Evolutionary conservation across 2,113 vertebrate genomes (phyloP), one percentile per base, ranked within the genome.

Genomic region (Ciconia stormi): DNA sequence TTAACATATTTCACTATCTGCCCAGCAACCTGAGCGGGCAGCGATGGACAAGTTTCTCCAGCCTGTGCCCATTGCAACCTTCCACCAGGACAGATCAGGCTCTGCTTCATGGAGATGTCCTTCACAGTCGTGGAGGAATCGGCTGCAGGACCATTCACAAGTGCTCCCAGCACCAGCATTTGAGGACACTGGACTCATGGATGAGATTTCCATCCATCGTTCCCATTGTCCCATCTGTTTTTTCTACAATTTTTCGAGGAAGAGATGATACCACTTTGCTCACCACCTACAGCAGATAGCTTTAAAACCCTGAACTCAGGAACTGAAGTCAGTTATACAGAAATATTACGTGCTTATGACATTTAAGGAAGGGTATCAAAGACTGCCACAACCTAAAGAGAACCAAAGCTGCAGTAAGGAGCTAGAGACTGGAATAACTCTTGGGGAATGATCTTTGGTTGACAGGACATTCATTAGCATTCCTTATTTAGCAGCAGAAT

Each of bases 401-500:
- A 89, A 42, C 30, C 62, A 81, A 72, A 93, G 58, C 67, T 36
- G 53, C 1, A 1, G 23, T 7, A 42, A 90, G 80, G 44, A 94
- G 42, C 79, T 10, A 23, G 26, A 86, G 83, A 36, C 61, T 34
- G 66, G 42, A 93, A 79, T 46, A 93, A 84, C 55, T 87, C 81
- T 22, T 2, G 27, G 70, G 42, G 82, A 90, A 84, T 14, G 77
- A 73, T 87, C 87, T 89, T 87, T 87, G 84, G 55, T 82, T 93
- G 90, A 84, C 85, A 91, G 85, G 90, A 93, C 69, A 69, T 55
- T 93, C 50, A 79, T 70, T 74, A 90, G 47, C 65, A 79, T 36
- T 87, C 92, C 87, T 84, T 49, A 81, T 81, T 93, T 81, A 94
- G 87, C 73, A 82, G 90, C 69, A 89, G 52, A 78, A 93, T 71